These are phyloP conservation scores for Luperina nickerlii DNA, from an alignment of 2,888 invertebrate species.

Conservation along the genomic window DNA sequence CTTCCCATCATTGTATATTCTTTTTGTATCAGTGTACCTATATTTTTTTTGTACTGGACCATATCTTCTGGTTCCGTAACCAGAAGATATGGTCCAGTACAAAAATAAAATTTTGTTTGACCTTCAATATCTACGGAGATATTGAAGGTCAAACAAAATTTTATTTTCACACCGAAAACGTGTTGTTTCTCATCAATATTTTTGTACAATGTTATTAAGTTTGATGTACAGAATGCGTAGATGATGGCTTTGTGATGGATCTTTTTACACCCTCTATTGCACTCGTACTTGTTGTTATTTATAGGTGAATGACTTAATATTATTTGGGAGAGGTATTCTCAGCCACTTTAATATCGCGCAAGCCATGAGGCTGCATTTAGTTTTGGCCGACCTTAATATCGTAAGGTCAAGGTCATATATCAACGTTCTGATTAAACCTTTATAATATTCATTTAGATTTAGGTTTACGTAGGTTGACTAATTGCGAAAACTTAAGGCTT, in stretches of 20 bases:
- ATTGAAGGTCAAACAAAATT: background rate
- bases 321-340: constrained; percentile 12
- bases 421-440: background rate
- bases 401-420: constrained; percentile 23
- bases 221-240: background rate
- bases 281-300: constrained; percentile 6
- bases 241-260: background rate
- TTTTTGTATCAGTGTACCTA: too few relatives aligned
- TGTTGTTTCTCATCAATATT: background rate
- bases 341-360: constrained; percentile 17
- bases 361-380: constrained; percentile 12
- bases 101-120: too few relatives aligned
- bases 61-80: background rate
- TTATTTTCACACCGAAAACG: background rate
- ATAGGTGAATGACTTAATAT: background rate
- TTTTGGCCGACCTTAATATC: background rate
- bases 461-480: background rate
- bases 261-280: background rate
- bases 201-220: background rate
- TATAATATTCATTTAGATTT: constrained; percentile 3
- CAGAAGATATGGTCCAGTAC: too few relatives aligned
- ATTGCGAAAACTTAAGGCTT: background rate
- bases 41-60: background rate
- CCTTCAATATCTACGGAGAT: too few relatives aligned
- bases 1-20: background rate